Evolutionary conservation across 2,113 vertebrate genomes (phyloP).

Genomic region (Istiophorus platypterus): DNA sequence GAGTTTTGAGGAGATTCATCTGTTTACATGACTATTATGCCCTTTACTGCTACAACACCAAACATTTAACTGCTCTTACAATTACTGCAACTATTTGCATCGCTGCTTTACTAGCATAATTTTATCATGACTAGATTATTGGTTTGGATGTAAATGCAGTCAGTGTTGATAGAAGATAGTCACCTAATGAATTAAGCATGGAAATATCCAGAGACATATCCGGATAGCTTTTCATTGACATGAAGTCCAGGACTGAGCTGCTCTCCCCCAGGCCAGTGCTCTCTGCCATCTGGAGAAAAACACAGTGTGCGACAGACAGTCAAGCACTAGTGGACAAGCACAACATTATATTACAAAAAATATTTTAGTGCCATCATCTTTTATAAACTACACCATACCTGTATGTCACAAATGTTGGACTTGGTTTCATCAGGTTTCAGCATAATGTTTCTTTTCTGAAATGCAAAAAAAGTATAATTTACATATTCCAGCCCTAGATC

Average conservation of each 20-base stretch:
- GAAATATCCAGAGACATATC: constrained; percentile 95
- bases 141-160: not conserved
- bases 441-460: constrained; percentile 91
- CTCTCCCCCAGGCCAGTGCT: constrained; percentile 84
- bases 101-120: not conserved
- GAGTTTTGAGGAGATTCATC: not conserved
- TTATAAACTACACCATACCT: constrained; percentile 66
- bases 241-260: constrained; percentile 92
- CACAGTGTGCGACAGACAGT: constrained; percentile 8
- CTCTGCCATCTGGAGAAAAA: constrained; percentile 85
- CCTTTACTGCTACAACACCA: not conserved
- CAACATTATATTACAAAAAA: not conserved
- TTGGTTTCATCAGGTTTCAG: constrained; percentile 89
- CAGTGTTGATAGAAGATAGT: constrained; percentile 52
- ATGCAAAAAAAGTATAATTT: constrained; percentile 49
- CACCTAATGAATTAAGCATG: constrained; percentile 93
- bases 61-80: not conserved
- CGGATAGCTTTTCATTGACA: constrained; percentile 92
- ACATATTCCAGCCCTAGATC: not conserved
- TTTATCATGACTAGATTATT: not conserved
- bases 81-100: not conserved
- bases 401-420: constrained; percentile 86
- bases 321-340: not conserved
- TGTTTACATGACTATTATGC: not conserved
- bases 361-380: not conserved